Conservation (phyloP, 2,888 invertebrate species). For the Epinotia demarniana region DNA sequence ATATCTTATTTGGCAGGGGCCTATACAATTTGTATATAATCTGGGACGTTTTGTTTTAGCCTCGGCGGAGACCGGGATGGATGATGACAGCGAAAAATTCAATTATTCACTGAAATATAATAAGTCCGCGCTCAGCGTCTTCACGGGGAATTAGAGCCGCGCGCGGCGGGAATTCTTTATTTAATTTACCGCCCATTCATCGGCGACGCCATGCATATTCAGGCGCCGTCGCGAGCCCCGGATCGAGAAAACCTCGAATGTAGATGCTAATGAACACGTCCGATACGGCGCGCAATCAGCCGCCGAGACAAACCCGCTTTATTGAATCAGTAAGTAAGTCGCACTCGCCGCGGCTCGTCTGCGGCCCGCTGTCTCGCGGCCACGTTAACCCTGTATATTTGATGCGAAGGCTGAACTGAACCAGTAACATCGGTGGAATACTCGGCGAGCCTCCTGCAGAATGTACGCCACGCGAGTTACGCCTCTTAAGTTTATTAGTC, state of each 20-base stretch:
- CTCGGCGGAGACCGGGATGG: constrained; percentile 31
- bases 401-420: constrained; percentile 3
- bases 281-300: constrained; percentile 24
- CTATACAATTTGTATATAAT: constrained; percentile 40
- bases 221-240: constrained; percentile 27
- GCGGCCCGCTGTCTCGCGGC: constrained; percentile 15
- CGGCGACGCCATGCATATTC: constrained; percentile 30
- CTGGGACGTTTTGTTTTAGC: constrained; percentile 40
- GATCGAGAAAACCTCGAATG: constrained; percentile 20
- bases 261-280: constrained; percentile 11
- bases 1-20: constrained; percentile 31
- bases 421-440: constrained; percentile 5
- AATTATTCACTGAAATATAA: constrained; percentile 42
- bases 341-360: constrained; percentile 8
- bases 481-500: constrained; percentile 27
- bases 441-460: constrained; percentile 7
- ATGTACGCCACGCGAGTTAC: constrained; percentile 8
- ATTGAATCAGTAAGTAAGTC: constrained; percentile 18
- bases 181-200: constrained; percentile 41
- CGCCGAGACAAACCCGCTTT: constrained; percentile 17
- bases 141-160: constrained; percentile 26
- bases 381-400: constrained; percentile 16
- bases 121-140: constrained; percentile 16
- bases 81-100: constrained; percentile 42
- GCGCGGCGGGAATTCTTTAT: constrained; percentile 40